A percentile compares a stretch with the other conserved stretches of the same genome.
phyloP scores from a whole-genome alignment of 2,888 invertebrate species.

The Pharmacophagus antenor region DNA sequence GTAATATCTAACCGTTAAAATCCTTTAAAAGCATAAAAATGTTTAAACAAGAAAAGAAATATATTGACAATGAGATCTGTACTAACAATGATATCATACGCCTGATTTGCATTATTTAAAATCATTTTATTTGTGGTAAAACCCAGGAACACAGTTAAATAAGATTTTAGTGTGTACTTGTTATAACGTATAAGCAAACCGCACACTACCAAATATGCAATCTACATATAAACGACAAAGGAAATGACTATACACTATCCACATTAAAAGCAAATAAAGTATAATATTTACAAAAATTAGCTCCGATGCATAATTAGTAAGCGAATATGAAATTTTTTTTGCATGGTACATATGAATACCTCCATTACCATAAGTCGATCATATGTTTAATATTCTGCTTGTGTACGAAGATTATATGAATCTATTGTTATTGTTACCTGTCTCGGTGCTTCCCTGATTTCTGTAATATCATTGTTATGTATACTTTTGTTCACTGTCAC shows the following conservation, averaged over 20 bases:
- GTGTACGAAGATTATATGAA: too few species aligned
- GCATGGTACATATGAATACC: neutral
- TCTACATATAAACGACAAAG: neutral
- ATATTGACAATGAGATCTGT: neutral
- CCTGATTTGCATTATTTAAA: neutral
- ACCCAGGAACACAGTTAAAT: neutral
- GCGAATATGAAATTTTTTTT: neutral
- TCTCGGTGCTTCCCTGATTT: slow-evolving; percentile 62
- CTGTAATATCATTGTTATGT: slow-evolving; percentile 54
- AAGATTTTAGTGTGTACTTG: neutral
- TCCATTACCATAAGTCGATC: too few species aligned
- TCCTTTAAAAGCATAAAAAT: too few species aligned
- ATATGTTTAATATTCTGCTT: too few species aligned
- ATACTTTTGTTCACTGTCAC: slow-evolving; percentile 53
- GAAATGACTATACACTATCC: neutral
- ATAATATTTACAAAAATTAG: neutral
- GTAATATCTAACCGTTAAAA: too few species aligned
- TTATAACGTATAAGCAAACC: neutral
- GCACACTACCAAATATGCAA: neutral
- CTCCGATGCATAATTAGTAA: neutral
- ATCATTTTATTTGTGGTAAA: neutral
- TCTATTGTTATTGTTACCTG: slow-evolving; percentile 45
- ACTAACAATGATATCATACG: neutral
- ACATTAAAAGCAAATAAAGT: neutral
- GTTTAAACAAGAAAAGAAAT: neutral